Evolutionary conservation across 2,797 vertebrate species (phyloP), one percentile per base, ranked within the genome.

Genomic region (Protosalanx chinensis): DNA sequence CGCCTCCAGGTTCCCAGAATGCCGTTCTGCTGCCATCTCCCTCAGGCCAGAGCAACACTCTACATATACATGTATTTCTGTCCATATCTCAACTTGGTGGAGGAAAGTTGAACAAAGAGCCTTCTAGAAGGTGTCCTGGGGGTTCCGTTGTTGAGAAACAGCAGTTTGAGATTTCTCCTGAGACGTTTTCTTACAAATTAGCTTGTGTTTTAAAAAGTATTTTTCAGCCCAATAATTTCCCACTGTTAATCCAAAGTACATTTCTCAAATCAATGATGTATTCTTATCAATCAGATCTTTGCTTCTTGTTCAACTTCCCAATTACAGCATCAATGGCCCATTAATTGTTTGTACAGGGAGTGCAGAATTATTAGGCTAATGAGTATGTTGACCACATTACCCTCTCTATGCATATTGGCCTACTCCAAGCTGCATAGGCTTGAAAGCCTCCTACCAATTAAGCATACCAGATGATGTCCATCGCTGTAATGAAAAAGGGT

Each of bases 11-110:
- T 68, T 73, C 53, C 72, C 27, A 33, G 20, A 20, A 61, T 57
- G 16, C 46, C 53, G 13, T 33, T 58, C 12, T 69, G 69, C 49
- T 46, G 41, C 30, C 63, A 5, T 68, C 60, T 73, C 57, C 76
- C 66, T 53, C 7, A 59, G 77, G 78, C 76, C 41, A 23, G 63
- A 76, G 53, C 58, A 70, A 64, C 57, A 79, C 66, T 76, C 68
- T 63, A 72, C 60, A 68, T 72, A 33, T 70, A 68, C 71, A 56
- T 64, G 57, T 61, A 30, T 75, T 62, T 74, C 56, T 57, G 71
- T 68, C 68, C 56, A 65, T 76, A 77, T 79, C 72, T 66, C 58
- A 63, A 64, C 67, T 59, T 60, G 61, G 73, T 62, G 64, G 61
- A 62, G 67, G 37, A 27, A 70, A 75, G 72, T 51, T 32, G 62